Evolutionary conservation across 2,888 invertebrate genomes (phyloP).

Genomic region (Philopedon plagiatum): DNA sequence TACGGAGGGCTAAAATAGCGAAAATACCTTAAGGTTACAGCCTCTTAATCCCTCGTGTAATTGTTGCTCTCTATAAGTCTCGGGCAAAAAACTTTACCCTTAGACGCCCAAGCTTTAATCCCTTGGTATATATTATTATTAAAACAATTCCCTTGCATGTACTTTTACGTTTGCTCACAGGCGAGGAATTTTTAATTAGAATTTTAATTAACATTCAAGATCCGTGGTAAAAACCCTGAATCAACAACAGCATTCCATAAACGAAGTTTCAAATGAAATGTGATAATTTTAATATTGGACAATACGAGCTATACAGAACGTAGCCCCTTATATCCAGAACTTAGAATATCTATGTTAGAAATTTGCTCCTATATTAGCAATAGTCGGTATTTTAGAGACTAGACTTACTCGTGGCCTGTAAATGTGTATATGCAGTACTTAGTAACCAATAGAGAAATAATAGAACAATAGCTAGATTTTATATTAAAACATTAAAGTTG

Average conservation of each 20-base stretch:
- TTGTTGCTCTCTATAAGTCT: no score
- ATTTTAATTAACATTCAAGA: no score
- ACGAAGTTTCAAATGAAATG: background rate
- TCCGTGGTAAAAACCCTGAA: no score
- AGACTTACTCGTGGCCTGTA: conserved; percentile 36
- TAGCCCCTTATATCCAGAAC: background rate
- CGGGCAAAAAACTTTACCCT: no score
- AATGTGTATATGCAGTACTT: conserved; percentile 45
- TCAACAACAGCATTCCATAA: background rate
- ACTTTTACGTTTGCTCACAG: no score
- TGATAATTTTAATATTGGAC: conserved; percentile 9
- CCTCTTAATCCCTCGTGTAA: no score
- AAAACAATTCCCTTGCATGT: no score
- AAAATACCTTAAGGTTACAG: no score
- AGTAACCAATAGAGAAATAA: conserved; percentile 25
- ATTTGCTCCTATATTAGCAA: background rate
- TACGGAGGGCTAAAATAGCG: no score
- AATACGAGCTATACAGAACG: background rate
- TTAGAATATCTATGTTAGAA: conserved; percentile 5
- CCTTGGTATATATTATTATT: no score
- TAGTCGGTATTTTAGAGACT: conserved; percentile 4
- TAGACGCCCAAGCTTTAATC: no score
- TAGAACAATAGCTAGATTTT: conserved; percentile 28
- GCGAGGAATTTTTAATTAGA: no score
- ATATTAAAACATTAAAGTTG: background rate